These are phyloP conservation scores for Drosophila navojoa DNA, from an alignment of 1,140 invertebrate genomes.

Conservation along the genomic window DNA sequence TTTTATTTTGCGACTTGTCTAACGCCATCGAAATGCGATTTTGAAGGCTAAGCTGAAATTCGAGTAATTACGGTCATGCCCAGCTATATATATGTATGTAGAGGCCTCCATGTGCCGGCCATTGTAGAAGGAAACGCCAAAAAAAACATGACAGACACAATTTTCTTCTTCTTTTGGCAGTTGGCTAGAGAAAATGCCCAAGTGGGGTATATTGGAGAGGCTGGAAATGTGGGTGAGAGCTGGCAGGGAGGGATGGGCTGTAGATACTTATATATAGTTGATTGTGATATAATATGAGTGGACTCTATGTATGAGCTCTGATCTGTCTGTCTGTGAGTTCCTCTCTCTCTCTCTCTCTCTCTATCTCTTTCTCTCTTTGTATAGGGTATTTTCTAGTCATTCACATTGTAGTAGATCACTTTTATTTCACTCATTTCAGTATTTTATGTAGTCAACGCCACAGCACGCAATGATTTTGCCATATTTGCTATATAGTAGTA, in stretches of 20 bases:
- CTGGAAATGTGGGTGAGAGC: too few relatives aligned
- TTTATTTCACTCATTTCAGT: neutral
- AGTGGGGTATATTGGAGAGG: too few relatives aligned
- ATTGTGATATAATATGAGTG: too few relatives aligned
- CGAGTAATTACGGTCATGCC: constrained; percentile 53
- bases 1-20: constrained; percentile 21
- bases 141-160: constrained; percentile 39
- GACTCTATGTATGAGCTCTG: too few relatives aligned
- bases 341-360: too few relatives aligned
- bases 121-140: constrained; percentile 44
- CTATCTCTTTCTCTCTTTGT: too few relatives aligned
- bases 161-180: neutral
- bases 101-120: constrained; percentile 8
- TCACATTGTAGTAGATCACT: too few relatives aligned
- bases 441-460: constrained; percentile 51
- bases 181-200: too few relatives aligned
- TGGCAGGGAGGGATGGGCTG: too few relatives aligned
- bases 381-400: too few relatives aligned
- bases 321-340: too few relatives aligned
- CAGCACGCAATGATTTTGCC: constrained; percentile 75
- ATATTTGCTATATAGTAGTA: constrained; percentile 9
- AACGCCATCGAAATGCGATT: constrained; percentile 53
- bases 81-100: constrained; percentile 32
- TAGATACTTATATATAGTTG: too few relatives aligned
- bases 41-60: constrained; percentile 57